Conservation (phyloP, 1,140 invertebrate species). For the Arctopsyche grandis region DNA sequence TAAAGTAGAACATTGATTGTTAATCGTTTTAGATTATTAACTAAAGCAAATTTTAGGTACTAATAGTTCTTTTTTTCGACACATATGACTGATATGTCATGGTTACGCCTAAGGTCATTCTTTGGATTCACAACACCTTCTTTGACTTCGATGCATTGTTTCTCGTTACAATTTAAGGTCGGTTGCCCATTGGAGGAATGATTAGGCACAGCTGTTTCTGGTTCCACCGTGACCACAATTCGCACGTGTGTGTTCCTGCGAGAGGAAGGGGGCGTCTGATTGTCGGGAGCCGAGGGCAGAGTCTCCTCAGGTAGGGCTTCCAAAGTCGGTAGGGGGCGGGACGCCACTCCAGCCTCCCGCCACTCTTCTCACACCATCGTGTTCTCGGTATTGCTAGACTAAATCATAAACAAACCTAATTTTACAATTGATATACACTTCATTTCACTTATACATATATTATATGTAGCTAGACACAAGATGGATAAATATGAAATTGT, state of each 20-base stretch:
- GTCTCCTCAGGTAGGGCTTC: slow-evolving; percentile 25
- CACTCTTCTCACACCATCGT: slow-evolving; percentile 43
- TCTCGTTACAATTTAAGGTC: neutral
- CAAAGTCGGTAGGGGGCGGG: slow-evolving; percentile 13
- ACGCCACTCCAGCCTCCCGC: slow-evolving; percentile 31
- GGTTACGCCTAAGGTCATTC: neutral
- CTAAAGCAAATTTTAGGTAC: neutral
- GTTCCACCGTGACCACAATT: neutral
- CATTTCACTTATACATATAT: too few species aligned
- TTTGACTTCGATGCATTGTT: neutral
- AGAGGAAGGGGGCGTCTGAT: neutral
- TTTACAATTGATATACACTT: too few species aligned
- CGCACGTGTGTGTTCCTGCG: neutral
- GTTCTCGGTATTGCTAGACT: slow-evolving; percentile 20
- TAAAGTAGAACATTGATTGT: too few species aligned
- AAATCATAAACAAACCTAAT: too few species aligned
- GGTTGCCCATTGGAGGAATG: neutral
- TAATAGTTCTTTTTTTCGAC: slow-evolving; percentile 30
- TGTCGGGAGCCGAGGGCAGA: neutral
- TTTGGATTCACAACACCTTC: neutral
- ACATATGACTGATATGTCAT: slow-evolving; percentile 28
- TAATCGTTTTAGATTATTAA: too few species aligned
- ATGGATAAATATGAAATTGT: too few species aligned
- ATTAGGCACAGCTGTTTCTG: neutral
- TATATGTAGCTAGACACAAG: too few species aligned